Base-by-base conservation (phyloP, 2,888 invertebrate genomes). In the Amorpha juglandis region DNA sequence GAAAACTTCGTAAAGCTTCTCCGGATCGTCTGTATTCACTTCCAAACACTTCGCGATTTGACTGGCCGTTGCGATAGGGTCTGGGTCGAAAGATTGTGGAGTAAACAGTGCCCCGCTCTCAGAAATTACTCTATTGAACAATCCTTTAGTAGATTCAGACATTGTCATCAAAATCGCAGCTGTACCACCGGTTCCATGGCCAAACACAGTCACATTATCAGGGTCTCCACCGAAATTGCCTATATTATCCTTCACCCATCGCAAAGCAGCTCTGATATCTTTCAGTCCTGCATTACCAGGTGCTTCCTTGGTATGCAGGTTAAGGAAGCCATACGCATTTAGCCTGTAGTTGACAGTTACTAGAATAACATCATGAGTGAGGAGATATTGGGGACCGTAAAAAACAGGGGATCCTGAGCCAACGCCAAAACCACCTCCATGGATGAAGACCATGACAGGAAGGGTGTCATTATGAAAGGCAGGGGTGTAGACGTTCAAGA, bases 291-390 rank as follows among this genome's bases (percentile, higher is more conserved):
- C 92, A 42, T 94, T 94, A 0, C 94, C 94, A 0, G 93, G 92
- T 0, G 93, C 92, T 14, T 91, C 90, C 33, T 82, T 71, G 0
- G 84, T 78, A 0, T 88, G 89, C 1, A 94, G 74, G 71, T 92
- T 93, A 0, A 94, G 77, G 69, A 94, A 94, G 0, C 94, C 94
- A 6, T 92, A 87, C 0, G 81, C 88, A 50, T 93, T 94, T 0
- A 94, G 72, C 64, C 94, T 87, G 63, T 94, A 94, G 72, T 94
- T 94, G 0, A 94, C 71, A 0, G 94, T 91, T 0, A 94, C 91
- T 0, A 94, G 78, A 0, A 94, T 79, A 0, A 92, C 83, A 0
- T 85, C 88, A 50, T 93, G 89, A 21, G 83, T 86, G 38, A 92
- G 77, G 1, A 94, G 78, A 65, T 92, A 93, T 67, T 94, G 89